Evolutionary conservation across 2,113 vertebrate genomes (phyloP).

Genomic region (Chloroceryle aenea): DNA sequence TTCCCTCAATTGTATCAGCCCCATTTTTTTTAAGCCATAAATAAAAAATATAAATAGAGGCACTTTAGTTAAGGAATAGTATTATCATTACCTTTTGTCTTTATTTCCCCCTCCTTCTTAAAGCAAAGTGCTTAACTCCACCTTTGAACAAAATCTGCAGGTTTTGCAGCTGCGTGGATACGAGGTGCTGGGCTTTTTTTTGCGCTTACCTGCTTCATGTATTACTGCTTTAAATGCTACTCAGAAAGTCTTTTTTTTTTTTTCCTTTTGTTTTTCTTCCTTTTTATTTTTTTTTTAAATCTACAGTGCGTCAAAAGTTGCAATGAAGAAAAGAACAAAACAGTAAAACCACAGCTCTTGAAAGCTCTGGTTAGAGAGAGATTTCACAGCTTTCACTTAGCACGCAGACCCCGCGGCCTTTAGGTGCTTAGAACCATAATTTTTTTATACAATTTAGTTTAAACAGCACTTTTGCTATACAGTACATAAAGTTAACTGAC

Average conservation of each 20-base stretch:
- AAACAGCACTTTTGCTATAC: constrained; percentile 76
- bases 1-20: constrained; percentile 66
- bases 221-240: constrained; percentile 63
- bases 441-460: constrained; percentile 70
- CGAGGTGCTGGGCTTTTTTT: constrained; percentile 20
- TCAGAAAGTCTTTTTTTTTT: constrained; percentile 8
- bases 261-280: fast-evolving
- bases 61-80: constrained; percentile 83
- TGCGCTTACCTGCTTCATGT: constrained; percentile 42
- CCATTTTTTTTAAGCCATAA: constrained; percentile 72
- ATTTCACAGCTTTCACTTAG: constrained; percentile 81
- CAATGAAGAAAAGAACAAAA: constrained; percentile 63
- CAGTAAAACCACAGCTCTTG: constrained; percentile 72
- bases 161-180: constrained; percentile 37
- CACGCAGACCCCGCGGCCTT: background rate
- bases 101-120: constrained; percentile 51
- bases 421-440: constrained; percentile 64
- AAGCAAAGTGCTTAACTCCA: constrained; percentile 61
- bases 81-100: constrained; percentile 52
- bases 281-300: background rate
- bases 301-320: constrained; percentile 58
- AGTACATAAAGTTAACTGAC: constrained; percentile 59
- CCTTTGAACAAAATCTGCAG: background rate
- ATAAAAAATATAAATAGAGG: constrained; percentile 82
- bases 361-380: constrained; percentile 67